A percentile compares a stretch with the other conserved stretches of the same genome.
Evolutionary conservation across 1,140 invertebrate genomes (phyloP).

Genomic region (Drosophila gunungcola): DNA sequence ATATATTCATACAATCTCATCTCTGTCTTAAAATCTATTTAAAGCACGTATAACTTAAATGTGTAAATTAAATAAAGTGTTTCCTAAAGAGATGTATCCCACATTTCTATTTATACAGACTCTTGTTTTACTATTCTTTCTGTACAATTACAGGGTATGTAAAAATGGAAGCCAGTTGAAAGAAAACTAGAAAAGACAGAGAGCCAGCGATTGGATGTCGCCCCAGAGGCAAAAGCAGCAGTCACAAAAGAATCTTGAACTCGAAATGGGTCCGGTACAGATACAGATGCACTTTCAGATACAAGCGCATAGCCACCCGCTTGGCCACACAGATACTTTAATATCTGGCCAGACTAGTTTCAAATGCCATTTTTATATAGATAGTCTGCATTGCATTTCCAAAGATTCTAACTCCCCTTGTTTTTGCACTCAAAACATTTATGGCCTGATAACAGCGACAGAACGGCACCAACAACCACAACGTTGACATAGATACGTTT

Average conservation of each 20-base stretch:
- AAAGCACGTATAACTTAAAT: no score
- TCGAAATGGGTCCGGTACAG: conserved; percentile 56
- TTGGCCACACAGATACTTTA: conserved; percentile 45
- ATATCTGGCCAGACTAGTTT: conserved; percentile 59
- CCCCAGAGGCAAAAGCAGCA: conserved; percentile 22
- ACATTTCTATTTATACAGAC: no score
- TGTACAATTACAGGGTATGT: background rate
- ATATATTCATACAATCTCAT: no score
- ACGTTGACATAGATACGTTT: conserved; percentile 50
- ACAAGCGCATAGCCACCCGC: conserved; percentile 33
- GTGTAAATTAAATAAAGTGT: no score
- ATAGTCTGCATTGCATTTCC: conserved; percentile 27
- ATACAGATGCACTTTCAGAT: conserved; percentile 34
- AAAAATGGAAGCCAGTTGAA: background rate
- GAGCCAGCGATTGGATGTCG: conserved; percentile 21
- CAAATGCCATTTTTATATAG: conserved; percentile 50
- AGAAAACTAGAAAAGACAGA: conserved; percentile 12
- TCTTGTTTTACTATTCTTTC: background rate
- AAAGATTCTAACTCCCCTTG: conserved; percentile 15
- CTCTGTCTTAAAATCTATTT: no score
- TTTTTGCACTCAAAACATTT: conserved; percentile 47
- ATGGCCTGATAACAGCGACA: conserved; percentile 40
- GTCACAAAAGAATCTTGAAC: conserved; percentile 65
- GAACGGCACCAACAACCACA: conserved; percentile 3
- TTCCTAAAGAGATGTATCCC: no score